Conservation (phyloP, 2,113 vertebrate genomes). For the Alligator mississippiensis region DNA sequence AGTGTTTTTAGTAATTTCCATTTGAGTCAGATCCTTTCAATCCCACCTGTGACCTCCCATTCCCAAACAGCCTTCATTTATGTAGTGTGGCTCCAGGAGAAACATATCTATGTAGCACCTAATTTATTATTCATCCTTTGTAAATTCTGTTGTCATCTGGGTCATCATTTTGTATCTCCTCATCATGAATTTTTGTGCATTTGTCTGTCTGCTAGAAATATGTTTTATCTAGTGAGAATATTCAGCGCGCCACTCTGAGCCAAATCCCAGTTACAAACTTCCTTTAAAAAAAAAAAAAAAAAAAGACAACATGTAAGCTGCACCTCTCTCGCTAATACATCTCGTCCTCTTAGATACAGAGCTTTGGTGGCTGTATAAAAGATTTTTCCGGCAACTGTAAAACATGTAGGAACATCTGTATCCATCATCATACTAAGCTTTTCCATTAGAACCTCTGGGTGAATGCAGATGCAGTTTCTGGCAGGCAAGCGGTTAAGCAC, state of each 20-base stretch:
- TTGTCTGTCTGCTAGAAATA: neutral
- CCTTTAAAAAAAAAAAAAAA: conserved; percentile 23
- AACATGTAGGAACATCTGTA: neutral
- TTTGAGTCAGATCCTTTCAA: no score
- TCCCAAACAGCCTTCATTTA: no score
- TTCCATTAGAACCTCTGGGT: neutral
- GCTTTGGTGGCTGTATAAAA: neutral
- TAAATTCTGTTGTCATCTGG: neutral
- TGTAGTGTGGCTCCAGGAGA: no score
- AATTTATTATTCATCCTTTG: no score
- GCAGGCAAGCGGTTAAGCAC: neutral
- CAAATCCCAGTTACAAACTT: neutral
- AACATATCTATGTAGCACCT: no score
- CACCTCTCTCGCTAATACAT: neutral
- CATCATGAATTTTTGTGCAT: neutral
- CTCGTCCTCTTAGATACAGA: neutral
- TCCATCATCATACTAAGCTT: neutral
- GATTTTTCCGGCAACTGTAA: neutral
- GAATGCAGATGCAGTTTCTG: neutral
- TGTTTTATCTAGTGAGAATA: no score
- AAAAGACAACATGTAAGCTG: neutral
- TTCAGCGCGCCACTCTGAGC: no score
- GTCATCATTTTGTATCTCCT: neutral
- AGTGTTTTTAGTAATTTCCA: no score
- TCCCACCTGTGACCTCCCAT: no score